Evolutionary conservation across 1,140 invertebrate genomes (phyloP).

Genomic region (Heterodera schachtii): DNA sequence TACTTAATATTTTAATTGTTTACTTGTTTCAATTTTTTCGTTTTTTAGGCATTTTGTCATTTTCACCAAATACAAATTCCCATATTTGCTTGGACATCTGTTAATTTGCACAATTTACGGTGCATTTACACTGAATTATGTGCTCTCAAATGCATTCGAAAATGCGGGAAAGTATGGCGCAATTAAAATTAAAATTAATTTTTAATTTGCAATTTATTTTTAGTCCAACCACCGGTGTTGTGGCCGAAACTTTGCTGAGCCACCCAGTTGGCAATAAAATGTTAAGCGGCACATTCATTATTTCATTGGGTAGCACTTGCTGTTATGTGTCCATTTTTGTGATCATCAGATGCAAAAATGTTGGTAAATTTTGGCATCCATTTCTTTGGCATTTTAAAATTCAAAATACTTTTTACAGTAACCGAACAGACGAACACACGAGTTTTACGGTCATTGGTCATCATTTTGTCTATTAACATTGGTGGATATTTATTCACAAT

Average conservation of each 20-base stretch:
- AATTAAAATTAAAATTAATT: neutral
- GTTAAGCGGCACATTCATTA: neutral
- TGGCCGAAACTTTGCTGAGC: neutral
- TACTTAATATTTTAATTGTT: too few relatives aligned
- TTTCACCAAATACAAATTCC: neutral
- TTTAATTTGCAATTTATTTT: neutral
- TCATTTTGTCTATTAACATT: conserved; percentile 12
- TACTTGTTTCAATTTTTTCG: neutral
- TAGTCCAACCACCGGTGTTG: conserved; percentile 13
- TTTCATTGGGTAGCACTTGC: neutral
- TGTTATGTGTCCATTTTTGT: conserved; percentile 19
- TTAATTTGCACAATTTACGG: conserved; percentile 9
- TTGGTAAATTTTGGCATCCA: neutral
- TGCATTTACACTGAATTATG: conserved; percentile 10
- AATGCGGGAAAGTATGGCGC: conserved; percentile 10
- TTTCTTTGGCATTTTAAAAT: conserved; percentile 6
- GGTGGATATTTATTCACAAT: conserved; percentile 20
- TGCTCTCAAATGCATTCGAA: neutral
- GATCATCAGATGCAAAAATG: conserved; percentile 24
- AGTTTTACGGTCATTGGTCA: conserved; percentile 16
- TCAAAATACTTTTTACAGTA: neutral
- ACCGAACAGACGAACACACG: conserved; percentile 25
- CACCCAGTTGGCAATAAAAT: neutral
- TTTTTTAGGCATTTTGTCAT: conserved; percentile 3
- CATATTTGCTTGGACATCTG: conserved; percentile 7